Evolutionary conservation across 2,113 vertebrate species (phyloP), one percentile per base, ranked within the genome.

Genomic region (Recurvirostra avosetta): DNA sequence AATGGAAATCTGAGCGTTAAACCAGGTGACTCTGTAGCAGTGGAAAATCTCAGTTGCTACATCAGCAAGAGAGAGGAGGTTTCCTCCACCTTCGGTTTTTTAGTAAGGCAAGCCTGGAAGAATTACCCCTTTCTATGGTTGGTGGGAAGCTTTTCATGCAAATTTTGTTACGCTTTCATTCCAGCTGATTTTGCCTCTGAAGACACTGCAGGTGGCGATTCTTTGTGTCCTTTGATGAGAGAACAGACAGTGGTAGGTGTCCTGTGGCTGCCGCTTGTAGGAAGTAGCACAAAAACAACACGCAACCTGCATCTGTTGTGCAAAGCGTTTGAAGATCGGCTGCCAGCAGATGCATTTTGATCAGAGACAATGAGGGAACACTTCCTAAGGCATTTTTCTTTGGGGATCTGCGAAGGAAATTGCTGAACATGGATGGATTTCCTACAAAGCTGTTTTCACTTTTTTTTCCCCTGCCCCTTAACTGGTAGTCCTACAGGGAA

Each of bases 291-390:
- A 71, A 49, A 92, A 38, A 1, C 85, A 50, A 15, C 0, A 15
- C 59, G 74, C 30, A 49, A 36, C 43, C 47, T 8, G 63, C 0
- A 2, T 70, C 78, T 90, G 71, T 50, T 59, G 29, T 11, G 12
- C n/a, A 13, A 20, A 62, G n/a, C 1, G 0, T 78, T 90, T 92
- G 78, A 94, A 83, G 68, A 61, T 53, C 0, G 0, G 47, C 81
- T 88, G 86, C 85, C 90, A 94, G 87, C 74, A 90, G 91, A 88
- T 56, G 26, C 49, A 7, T 93, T 92, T 88, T 81, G 89, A 93
- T 96, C 86, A 86, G 63, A 94, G 9, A 68, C 81, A 75, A 75
- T 58, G 36, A 94, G 26, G 45, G 61, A 88, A 68, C 18, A 18
- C 47, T 67, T 96, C 83, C 92, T 71, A 80, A 89, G 43, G 93